phyloP scores from a whole-genome alignment of 2,113 vertebrate genomes.

The Archilochus colubris region DNA sequence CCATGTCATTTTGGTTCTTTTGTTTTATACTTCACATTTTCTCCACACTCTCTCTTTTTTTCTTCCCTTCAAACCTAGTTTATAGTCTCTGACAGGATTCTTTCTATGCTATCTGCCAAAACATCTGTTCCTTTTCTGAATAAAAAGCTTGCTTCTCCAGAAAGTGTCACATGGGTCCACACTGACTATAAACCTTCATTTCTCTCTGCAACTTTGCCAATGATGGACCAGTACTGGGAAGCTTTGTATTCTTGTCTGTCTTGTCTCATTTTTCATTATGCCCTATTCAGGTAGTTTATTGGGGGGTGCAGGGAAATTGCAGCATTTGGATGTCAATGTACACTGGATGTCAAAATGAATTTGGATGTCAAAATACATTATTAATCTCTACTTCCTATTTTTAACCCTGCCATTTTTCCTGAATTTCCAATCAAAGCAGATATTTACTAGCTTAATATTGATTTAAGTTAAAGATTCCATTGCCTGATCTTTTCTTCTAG shows the following conservation, averaged over 20 bases:
- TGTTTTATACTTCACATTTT: constrained; percentile 71
- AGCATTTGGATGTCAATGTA: neutral
- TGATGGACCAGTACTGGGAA: neutral
- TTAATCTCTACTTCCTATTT: constrained; percentile 4
- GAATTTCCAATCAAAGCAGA: neutral
- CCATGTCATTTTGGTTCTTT: constrained; percentile 65
- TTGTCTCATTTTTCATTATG: constrained; percentile 25
- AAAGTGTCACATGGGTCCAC: constrained; percentile 58
- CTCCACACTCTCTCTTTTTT: constrained; percentile 35
- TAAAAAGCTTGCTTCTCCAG: constrained; percentile 70
- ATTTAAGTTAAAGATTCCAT: neutral
- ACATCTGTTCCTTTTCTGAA: constrained; percentile 76
- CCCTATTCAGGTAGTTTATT: neutral
- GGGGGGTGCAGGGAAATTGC: neutral
- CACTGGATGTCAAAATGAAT: neutral
- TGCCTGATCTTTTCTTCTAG: neutral
- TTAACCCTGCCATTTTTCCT: neutral
- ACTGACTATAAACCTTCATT: constrained; percentile 55
- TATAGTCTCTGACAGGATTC: constrained; percentile 73
- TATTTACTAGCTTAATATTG: constrained; percentile 1
- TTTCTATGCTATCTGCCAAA: constrained; percentile 75
- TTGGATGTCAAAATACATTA: neutral
- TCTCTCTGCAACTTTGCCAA: constrained; percentile 6
- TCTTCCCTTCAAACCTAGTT: constrained; percentile 64
- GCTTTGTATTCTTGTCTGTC: constrained; percentile 30